Evolutionary conservation across 1,140 invertebrate genomes (phyloP), one percentile per base, ranked within the genome.

Genomic region (Brachionus plicatilis): DNA sequence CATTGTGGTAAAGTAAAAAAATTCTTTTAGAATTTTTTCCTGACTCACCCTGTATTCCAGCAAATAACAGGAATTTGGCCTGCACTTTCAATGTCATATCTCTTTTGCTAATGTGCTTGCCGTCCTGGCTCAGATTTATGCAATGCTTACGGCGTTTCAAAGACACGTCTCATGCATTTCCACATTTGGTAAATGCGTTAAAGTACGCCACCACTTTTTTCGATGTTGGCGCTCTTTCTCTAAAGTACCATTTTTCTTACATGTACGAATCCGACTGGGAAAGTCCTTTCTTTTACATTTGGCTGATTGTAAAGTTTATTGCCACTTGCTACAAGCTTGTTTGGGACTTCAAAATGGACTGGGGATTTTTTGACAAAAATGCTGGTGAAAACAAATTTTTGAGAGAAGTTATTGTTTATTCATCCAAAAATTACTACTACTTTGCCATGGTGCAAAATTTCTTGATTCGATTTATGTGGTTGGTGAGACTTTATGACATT

Each of bases 301-400:
- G 56, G 56, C n/a, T 85, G 43, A 90, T 92, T 1, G 91, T 93
- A 7, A 93, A 93, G 33, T 88, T 96, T 8, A 88, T 95, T 0
- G 94, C 93, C 76, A 94, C 95, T 0, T 92, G 93, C 66, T 97
- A 96, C 88, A 93, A 94, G 0, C 95, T 95, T 86, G 93, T 93
- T 0, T 98, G 96, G 96, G 96, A 99, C 88, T 93, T 98, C 5
- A 96, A 95, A 90, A 96, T 98, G 95, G 96, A 99, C 92, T 99
- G 96, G 96, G 96, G 97, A 11, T 90, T 99, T n/a, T 93, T 98
- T 85, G 95, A 96, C 88, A 93, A 92, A 84, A 93, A 93, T 82
- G 93, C 94, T 12, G 93, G 93, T 29, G 94, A 97, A 89, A 95
- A 96, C 89, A 88, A 85, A 84, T 91, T 92, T 85, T 88, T 93